These are phyloP conservation scores for Peromyscus maniculatus DNA, from an alignment of 2,113 vertebrate species.

Conservation along the genomic window DNA sequence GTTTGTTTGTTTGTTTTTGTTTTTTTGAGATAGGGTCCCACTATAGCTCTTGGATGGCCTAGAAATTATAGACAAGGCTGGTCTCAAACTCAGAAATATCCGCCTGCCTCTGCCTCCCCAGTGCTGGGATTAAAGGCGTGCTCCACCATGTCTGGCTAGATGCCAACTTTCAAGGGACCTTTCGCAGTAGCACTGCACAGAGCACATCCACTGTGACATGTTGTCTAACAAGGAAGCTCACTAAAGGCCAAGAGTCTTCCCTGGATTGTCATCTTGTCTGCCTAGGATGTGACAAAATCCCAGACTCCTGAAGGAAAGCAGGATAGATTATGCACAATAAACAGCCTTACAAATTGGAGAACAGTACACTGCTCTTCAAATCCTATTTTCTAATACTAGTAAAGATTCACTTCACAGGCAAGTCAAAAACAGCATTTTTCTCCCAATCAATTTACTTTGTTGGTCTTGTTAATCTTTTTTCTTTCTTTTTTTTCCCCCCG, in stretches of 20 bases:
- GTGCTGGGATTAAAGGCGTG: background rate
- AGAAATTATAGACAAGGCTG: background rate
- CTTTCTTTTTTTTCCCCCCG: no score
- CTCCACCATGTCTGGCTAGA: background rate
- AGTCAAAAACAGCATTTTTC: background rate
- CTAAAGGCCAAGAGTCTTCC: background rate
- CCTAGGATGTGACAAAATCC: background rate
- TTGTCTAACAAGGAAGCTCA: background rate
- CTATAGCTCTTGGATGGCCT: background rate
- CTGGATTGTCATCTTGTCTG: background rate
- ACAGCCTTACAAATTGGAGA: background rate
- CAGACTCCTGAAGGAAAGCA: background rate
- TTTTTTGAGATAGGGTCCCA: background rate
- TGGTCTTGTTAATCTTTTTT: background rate
- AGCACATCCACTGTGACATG: background rate
- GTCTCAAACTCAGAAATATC: background rate
- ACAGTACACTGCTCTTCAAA: conserved; percentile 10
- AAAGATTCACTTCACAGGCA: background rate
- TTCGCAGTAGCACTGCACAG: background rate
- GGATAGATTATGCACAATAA: background rate
- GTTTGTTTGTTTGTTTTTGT: background rate
- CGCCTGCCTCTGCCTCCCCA: background rate
- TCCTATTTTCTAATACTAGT: background rate
- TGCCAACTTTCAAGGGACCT: background rate
- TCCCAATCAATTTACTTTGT: background rate